phyloP scores from a whole-genome alignment of 2,888 invertebrate genomes.

The Onthophagus sagittarius region DNA sequence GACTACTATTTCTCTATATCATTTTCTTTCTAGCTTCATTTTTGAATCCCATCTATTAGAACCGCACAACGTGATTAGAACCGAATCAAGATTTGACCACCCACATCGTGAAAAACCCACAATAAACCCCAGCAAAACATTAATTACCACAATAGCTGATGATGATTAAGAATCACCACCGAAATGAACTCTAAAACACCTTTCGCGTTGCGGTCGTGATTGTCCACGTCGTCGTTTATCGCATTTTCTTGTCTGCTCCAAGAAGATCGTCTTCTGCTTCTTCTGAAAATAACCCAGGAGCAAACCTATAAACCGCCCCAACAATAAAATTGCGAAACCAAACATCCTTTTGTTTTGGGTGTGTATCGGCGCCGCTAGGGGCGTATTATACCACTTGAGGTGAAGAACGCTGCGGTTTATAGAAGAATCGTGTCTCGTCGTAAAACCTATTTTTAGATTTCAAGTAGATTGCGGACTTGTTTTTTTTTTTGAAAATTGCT shows the following conservation, averaged over 20 bases:
- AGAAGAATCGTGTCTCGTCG: neutral
- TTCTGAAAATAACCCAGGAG: neutral
- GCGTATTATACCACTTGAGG: neutral
- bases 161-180: no score
- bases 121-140: no score
- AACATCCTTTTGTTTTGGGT: neutral
- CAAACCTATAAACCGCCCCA: neutral
- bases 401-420: neutral
- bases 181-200: neutral
- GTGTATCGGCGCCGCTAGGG: neutral
- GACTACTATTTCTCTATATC: neutral
- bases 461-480: neutral
- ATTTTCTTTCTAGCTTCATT: no score
- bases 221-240: neutral
- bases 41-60: no score
- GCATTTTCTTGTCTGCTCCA: no score
- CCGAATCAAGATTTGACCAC: no score
- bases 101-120: no score
- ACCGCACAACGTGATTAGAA: no score
- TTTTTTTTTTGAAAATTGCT: neutral
- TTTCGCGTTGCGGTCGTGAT: neutral
- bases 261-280: no score
- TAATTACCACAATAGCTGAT: no score
- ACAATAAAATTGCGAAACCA: neutral
- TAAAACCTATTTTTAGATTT: neutral